Conservation (phyloP, 2,797 vertebrate species). For the Sebastes hopkinsi region DNA sequence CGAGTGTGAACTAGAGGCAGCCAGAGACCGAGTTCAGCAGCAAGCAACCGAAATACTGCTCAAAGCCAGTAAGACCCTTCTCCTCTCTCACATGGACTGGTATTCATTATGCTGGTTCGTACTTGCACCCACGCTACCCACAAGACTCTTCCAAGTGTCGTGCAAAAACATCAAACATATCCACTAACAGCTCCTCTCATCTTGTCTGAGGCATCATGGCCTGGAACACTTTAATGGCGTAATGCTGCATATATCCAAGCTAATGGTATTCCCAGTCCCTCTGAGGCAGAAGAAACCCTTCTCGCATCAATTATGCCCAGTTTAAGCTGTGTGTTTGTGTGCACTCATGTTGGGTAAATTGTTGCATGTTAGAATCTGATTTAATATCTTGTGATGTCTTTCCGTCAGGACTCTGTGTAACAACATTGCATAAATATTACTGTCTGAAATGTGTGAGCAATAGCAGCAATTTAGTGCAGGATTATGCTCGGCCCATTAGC, state of each 20-base stretch:
- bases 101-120: not conserved
- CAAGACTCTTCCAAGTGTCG: not conserved
- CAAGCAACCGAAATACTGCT: slow-evolving; percentile 97
- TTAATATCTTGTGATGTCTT: slow-evolving; percentile 6
- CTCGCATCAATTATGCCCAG: slow-evolving; percentile 19
- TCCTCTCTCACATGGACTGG: not conserved
- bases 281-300: slow-evolving; percentile 1
- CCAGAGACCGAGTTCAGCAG: slow-evolving; percentile 93
- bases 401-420: slow-evolving; percentile 5
- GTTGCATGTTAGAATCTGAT: slow-evolving; percentile 14
- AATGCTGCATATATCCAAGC: slow-evolving; percentile 25
- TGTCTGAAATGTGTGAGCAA: slow-evolving; percentile 14
- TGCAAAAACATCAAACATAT: slow-evolving; percentile 18
- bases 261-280: slow-evolving; percentile 8
- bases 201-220: slow-evolving; percentile 7
- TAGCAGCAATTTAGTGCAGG: not conserved
- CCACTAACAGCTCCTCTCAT: slow-evolving; percentile 19
- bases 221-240: slow-evolving; percentile 24
- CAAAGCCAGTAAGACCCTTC: slow-evolving; percentile 92
- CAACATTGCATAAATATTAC: slow-evolving; percentile 14
- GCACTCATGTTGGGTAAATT: not conserved
- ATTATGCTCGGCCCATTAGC: slow-evolving; percentile 34
- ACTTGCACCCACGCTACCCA: not conserved
- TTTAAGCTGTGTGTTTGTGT: slow-evolving; percentile 24
- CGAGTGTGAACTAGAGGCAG: slow-evolving; percentile 94